Conservation (phyloP, 2,888 invertebrate species). For the Andrena chrysosceles region DNA sequence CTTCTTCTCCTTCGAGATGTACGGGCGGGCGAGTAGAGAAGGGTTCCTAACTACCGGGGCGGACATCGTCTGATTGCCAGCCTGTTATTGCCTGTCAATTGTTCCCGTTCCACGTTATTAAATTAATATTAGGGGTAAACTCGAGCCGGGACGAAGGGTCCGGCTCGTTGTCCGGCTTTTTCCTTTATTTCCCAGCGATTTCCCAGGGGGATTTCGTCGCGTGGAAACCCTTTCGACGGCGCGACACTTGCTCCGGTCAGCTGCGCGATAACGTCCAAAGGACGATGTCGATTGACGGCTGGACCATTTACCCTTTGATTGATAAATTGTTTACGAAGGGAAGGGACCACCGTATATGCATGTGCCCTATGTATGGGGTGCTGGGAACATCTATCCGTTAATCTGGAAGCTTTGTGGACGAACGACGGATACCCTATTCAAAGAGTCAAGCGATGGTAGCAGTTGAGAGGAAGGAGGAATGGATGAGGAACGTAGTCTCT, state of each 20-base stretch:
- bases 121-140: constrained; percentile 82
- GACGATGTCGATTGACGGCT: constrained; percentile 38
- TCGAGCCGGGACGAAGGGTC: constrained; percentile 59
- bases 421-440: no score
- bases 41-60: constrained; percentile 76
- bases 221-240: constrained; percentile 45
- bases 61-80: constrained; percentile 81
- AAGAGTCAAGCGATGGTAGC: not conserved
- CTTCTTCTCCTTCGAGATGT: constrained; percentile 41
- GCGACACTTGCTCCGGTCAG: constrained; percentile 45
- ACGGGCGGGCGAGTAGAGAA: constrained; percentile 50
- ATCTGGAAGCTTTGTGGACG: not conserved
- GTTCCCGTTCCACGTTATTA: constrained; percentile 82
- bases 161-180: constrained; percentile 73
- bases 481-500: not conserved
- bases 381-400: not conserved
- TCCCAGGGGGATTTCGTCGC: constrained; percentile 78
- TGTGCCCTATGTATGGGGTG: not conserved
- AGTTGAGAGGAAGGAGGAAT: not conserved
- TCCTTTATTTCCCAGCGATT: constrained; percentile 78
- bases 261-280: constrained; percentile 14
- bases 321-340: constrained; percentile 26
- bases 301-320: constrained; percentile 35
- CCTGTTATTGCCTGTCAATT: constrained; percentile 84
- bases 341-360: not conserved